Evolutionary conservation across 2,888 invertebrate species (phyloP), one percentile per base, ranked within the genome.

Genomic region (Heteromyza rotundicornis): DNA sequence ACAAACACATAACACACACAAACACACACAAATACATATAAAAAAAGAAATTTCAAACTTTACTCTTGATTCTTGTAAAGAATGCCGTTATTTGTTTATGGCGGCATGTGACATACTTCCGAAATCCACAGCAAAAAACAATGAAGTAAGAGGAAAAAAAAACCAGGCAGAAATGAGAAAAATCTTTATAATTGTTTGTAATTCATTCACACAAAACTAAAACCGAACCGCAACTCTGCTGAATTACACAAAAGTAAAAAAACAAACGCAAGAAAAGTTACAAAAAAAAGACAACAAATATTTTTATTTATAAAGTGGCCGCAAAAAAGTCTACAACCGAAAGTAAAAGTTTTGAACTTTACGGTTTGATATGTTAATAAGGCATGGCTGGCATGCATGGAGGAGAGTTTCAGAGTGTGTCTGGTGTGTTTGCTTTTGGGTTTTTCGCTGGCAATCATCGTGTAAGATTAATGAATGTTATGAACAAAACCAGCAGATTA

Each of bases 51-150:
- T n/a, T n/a, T n/a, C n/a, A n/a, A n/a, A n/a, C n/a, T n/a, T n/a
- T n/a, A n/a, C n/a, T n/a, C n/a, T n/a, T n/a, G n/a, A n/a, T n/a
- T n/a, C n/a, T n/a, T n/a, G n/a, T n/a, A n/a, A n/a, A n/a, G n/a
- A n/a, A n/a, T n/a, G n/a, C n/a, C n/a, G n/a, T n/a, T n/a, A n/a
- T n/a, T n/a, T n/a, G n/a, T n/a, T n/a, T n/a, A n/a, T n/a, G 20
- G 17, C 35, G 53, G 32, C 20, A 24, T n/a, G n/a, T 32, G 53
- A 53, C 53, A 53, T 17, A 53, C 53, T 53, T 53, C 20, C 53
- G 35, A 53, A 32, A 32, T 14, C 10, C 12, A 17, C 17, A 32
- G n/a, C n/a, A n/a, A n/a, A n/a, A n/a, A n/a, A n/a, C n/a, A n/a
- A n/a, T n/a, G n/a, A n/a, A n/a, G n/a, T n/a, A n/a, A 53, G 14